These are phyloP conservation scores for Diaprepes abbreviatus DNA, from an alignment of 2,888 invertebrate species.

Conservation along the genomic window DNA sequence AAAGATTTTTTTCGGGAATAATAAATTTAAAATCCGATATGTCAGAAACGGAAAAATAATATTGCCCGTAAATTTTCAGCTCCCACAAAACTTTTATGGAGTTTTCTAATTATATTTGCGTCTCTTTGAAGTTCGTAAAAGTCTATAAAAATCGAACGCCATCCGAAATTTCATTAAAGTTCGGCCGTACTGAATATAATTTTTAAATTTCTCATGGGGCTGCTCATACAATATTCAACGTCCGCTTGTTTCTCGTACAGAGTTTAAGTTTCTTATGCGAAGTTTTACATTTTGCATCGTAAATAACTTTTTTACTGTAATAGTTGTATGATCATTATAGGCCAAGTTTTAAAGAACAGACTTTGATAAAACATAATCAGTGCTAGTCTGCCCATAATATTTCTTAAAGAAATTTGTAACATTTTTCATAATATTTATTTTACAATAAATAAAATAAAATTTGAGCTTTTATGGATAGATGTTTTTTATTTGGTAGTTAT, in stretches of 20 bases:
- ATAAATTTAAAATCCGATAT: background rate
- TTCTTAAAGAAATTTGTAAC: too few species aligned
- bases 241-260: background rate
- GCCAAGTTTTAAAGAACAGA: too few species aligned
- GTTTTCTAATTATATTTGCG: conserved; percentile 17
- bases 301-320: too few species aligned
- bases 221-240: conserved; percentile 9
- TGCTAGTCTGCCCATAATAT: too few species aligned
- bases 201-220: conserved; percentile 8
- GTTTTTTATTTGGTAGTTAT: too few species aligned
- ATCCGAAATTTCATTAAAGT: conserved; percentile 17
- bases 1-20: background rate
- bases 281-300: background rate
- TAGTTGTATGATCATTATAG: too few species aligned
- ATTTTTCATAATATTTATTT: too few species aligned
- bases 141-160: conserved; percentile 17
- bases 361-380: too few species aligned
- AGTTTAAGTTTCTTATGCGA: background rate
- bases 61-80: conserved; percentile 1
- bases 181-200: conserved; percentile 6
- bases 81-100: conserved; percentile 1
- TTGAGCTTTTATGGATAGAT: too few species aligned
- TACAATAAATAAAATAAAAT: too few species aligned
- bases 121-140: conserved; percentile 3
- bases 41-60: background rate